A percentile compares a stretch with the other conserved stretches of the same genome.
Evolutionary conservation across 2,888 invertebrate species (phyloP).

Genomic region (Siphonodentalium dalli): DNA sequence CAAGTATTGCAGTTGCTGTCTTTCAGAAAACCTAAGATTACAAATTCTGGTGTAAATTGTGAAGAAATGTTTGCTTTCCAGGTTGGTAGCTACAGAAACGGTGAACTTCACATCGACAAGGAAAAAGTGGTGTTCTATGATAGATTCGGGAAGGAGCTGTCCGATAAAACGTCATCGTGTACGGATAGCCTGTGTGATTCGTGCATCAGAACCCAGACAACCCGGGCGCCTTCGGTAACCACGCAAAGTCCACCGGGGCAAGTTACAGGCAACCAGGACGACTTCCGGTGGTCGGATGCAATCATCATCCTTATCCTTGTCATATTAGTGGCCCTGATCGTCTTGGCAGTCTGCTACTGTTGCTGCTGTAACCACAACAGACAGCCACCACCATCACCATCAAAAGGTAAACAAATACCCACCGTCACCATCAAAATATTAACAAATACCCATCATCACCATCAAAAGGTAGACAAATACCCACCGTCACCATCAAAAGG

Average conservation of each 20-base stretch:
- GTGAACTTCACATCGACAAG: conserved; percentile 6
- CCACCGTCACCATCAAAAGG: too few species aligned
- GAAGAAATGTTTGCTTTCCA: conserved; percentile 7
- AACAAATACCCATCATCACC: too few species aligned
- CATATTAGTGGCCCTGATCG: conserved; percentile 30
- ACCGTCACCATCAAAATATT: too few species aligned
- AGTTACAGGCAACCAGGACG: conserved; percentile 4
- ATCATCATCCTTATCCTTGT: conserved; percentile 32
- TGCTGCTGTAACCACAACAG: too few species aligned
- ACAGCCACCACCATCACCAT: too few species aligned
- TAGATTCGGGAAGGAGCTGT: conserved; percentile 10
- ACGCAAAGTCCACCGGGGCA: conserved; percentile 8
- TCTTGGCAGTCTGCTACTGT: conserved; percentile 25
- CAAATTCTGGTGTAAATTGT: too few species aligned
- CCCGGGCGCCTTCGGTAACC: neutral
- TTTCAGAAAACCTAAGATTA: too few species aligned
- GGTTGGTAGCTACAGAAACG: conserved; percentile 20
- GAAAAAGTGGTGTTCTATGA: conserved; percentile 17
- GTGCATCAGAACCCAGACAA: conserved; percentile 11
- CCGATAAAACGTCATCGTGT: conserved; percentile 11
- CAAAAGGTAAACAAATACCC: too few species aligned
- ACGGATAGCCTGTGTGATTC: conserved; percentile 19
- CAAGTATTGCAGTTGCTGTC: too few species aligned
- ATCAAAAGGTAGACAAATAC: too few species aligned
- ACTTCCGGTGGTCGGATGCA: conserved; percentile 28